A percentile compares a stretch with the other conserved stretches of the same genome.
Evolutionary conservation across 1,140 invertebrate genomes (phyloP).

Genomic region (Lasioglossum baleicum): DNA sequence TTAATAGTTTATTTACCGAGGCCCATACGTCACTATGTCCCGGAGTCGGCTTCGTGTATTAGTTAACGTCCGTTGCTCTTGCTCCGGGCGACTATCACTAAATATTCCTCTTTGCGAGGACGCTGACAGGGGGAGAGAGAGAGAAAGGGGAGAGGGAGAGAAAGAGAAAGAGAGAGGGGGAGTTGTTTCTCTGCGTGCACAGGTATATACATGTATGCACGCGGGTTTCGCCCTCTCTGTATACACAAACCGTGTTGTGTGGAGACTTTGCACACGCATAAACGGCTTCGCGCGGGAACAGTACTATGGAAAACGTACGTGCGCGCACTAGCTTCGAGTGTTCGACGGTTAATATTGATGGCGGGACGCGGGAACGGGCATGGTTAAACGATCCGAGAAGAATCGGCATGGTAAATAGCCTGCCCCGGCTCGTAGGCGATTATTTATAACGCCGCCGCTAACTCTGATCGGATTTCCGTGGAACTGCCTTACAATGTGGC

Average conservation of each 20-base stretch:
- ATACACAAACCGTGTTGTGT: not conserved
- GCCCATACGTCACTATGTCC: slow-evolving; percentile 77
- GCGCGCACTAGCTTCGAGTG: slow-evolving; percentile 60
- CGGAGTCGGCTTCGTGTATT: slow-evolving; percentile 63
- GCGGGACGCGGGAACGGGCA: slow-evolving; percentile 65
- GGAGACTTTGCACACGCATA: not conserved
- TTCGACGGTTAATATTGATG: slow-evolving; percentile 78
- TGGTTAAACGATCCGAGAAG: slow-evolving; percentile 59
- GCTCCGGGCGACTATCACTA: slow-evolving; percentile 77
- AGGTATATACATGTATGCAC: not conserved
- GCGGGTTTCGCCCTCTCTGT: not conserved
- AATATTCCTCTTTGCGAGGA: slow-evolving; percentile 75
- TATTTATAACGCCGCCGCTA: slow-evolving; percentile 51
- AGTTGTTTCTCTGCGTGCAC: not conserved
- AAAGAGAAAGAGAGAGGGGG: too few relatives aligned
- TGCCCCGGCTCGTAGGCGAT: slow-evolving; percentile 45
- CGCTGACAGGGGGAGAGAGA: slow-evolving; percentile 65
- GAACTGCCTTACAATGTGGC: not conserved
- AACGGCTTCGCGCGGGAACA: slow-evolving; percentile 2
- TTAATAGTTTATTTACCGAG: slow-evolving; percentile 80
- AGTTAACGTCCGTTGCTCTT: slow-evolving; percentile 66
- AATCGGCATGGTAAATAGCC: slow-evolving; percentile 61
- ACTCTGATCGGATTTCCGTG: slow-evolving; percentile 47
- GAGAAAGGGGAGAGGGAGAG: too few relatives aligned
- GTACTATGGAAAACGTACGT: slow-evolving; percentile 21